These are phyloP conservation scores for Trinectes maculatus DNA, from an alignment of 2,113 vertebrate genomes.

Conservation along the genomic window DNA sequence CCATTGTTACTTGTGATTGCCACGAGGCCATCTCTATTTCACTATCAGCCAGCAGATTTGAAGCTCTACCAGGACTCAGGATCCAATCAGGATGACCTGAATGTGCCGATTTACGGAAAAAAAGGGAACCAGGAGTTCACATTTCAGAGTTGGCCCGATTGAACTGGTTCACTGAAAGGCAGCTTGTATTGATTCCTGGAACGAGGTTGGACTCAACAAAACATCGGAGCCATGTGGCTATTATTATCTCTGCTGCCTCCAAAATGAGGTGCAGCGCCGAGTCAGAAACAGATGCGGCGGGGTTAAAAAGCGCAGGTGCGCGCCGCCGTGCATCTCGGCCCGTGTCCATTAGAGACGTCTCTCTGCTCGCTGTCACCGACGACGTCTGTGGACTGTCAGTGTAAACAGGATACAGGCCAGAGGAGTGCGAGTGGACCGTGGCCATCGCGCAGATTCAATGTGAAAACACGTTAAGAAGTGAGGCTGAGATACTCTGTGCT, in stretches of 20 bases:
- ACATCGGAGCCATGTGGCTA: constrained; percentile 25
- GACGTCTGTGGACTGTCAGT: constrained; percentile 32
- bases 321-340: constrained; percentile 1
- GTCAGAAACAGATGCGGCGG: neutral
- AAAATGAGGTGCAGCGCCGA: neutral
- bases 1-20: constrained; percentile 18
- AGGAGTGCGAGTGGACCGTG: neutral
- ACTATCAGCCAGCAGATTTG: constrained; percentile 25
- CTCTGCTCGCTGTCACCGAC: constrained; percentile 40
- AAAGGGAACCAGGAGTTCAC: constrained; percentile 24
- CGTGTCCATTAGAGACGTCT: constrained; percentile 4
- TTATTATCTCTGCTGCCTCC: constrained; percentile 15
- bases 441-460: constrained; percentile 11
- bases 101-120: constrained; percentile 17
- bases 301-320: constrained; percentile 16
- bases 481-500: neutral
- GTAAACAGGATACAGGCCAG: constrained; percentile 41
- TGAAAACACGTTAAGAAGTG: neutral
- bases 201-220: constrained; percentile 30
- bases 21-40: constrained; percentile 2
- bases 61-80: constrained; percentile 1
- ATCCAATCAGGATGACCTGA: constrained; percentile 39
- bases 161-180: constrained; percentile 35
- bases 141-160: constrained; percentile 46
- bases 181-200: constrained; percentile 46